Conservation (phyloP, 2,113 vertebrate genomes). For the Pelobates fuscus region DNA sequence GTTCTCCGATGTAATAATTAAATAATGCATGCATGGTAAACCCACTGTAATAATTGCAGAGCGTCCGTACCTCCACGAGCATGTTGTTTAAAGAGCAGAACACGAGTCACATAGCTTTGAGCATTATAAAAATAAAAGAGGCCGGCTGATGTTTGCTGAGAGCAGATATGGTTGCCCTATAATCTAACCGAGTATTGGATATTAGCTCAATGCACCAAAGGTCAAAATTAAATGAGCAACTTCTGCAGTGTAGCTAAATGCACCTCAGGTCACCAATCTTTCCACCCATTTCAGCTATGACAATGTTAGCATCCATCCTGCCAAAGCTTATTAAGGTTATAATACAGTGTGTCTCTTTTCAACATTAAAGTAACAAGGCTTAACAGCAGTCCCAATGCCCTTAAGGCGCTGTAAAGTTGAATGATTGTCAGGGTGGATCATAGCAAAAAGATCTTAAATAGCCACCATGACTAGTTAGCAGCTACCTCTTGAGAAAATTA, state of each 20-base stretch:
- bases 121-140: too few species aligned
- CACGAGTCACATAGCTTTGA: too few species aligned
- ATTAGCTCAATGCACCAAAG: conserved; percentile 22
- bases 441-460: conserved; percentile 33
- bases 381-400: background rate
- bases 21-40: too few species aligned
- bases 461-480: conserved; percentile 11
- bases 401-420: conserved; percentile 17
- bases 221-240: conserved; percentile 30
- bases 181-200: background rate
- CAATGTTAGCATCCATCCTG: conserved; percentile 31
- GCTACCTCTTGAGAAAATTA: conserved; percentile 23
- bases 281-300: conserved; percentile 21
- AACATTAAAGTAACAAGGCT: background rate
- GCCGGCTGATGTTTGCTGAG: too few species aligned
- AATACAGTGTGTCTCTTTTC: conserved; percentile 11
- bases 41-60: too few species aligned
- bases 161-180: too few species aligned
- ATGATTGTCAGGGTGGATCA: conserved; percentile 11
- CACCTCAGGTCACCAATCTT: background rate
- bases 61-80: too few species aligned
- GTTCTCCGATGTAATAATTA: too few species aligned
- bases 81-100: too few species aligned
- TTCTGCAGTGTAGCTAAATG: conserved; percentile 3
- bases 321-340: conserved; percentile 40